A percentile compares a stretch with the other conserved stretches of the same genome.
Evolutionary conservation across 2,888 invertebrate genomes (phyloP).

Genomic region (Anoplius nigerrimus): DNA sequence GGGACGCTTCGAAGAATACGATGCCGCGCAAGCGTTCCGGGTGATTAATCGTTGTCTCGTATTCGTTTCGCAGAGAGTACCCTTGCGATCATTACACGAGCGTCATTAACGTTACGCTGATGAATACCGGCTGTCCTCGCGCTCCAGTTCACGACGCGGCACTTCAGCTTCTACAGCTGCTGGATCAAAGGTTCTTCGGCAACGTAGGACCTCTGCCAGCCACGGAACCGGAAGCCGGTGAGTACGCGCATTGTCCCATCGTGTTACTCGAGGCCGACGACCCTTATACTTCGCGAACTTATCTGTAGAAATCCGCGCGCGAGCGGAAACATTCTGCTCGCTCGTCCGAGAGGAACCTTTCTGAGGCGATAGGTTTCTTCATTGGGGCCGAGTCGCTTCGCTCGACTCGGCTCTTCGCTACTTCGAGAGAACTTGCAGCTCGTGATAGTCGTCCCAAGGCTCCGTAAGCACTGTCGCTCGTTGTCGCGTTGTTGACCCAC

Average conservation of each 20-base stretch:
- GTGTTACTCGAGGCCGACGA: too few relatives aligned
- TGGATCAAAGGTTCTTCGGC: constrained; percentile 97
- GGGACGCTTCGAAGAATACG: too few relatives aligned
- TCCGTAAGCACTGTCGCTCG: constrained; percentile 55
- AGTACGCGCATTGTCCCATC: constrained; percentile 66
- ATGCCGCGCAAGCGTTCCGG: neutral
- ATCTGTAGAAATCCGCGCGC: too few relatives aligned
- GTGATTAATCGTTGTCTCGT: constrained; percentile 21
- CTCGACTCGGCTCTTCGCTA: neutral
- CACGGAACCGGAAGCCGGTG: constrained; percentile 85
- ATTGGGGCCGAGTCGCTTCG: too few relatives aligned
- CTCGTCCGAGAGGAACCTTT: too few relatives aligned
- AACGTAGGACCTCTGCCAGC: constrained; percentile 82
- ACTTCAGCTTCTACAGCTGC: constrained; percentile 91
- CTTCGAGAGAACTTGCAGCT: constrained; percentile 63
- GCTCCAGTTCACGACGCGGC: constrained; percentile 95
- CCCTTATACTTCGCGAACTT: too few relatives aligned
- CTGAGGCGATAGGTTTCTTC: too few relatives aligned
- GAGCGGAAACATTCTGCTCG: too few relatives aligned
- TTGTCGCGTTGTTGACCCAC: constrained; percentile 67
- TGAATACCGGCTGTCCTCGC: constrained; percentile 96
- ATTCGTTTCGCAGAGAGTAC: constrained; percentile 85
- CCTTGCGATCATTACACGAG: constrained; percentile 98
- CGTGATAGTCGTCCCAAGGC: constrained; percentile 76
- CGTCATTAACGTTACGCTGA: constrained; percentile 96